Percentiles rank a stretch among this genome's conserved stretches.
These are phyloP conservation scores for Ophthalmolycus amberensis DNA, from an alignment of 2,113 vertebrate species.

Conservation along the genomic window DNA sequence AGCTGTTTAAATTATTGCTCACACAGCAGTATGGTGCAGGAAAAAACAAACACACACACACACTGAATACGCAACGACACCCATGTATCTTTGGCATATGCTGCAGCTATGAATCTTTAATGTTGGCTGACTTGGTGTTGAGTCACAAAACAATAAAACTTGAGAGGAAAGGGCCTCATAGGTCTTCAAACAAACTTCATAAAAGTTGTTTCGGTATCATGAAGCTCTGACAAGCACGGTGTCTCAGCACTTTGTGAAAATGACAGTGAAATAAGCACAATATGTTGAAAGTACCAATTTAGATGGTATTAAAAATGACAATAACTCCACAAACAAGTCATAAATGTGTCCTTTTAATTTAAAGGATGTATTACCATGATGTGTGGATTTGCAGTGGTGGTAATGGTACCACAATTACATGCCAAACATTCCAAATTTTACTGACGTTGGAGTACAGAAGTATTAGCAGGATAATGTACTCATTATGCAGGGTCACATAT, in stretches of 20 bases:
- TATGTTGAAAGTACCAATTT: not conserved
- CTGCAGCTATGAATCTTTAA: conserved; percentile 28
- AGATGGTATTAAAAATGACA: not conserved
- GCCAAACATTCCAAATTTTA: not conserved
- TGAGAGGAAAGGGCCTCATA: conserved; percentile 2
- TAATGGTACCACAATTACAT: not conserved
- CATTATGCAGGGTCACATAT: not conserved
- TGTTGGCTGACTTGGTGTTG: conserved; percentile 15
- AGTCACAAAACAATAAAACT: conserved; percentile 27
- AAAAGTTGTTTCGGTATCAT: conserved; percentile 8
- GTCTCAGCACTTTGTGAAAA: not conserved
- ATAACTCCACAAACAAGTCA: not conserved
- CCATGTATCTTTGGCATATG: conserved; percentile 26
- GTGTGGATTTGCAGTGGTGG: not conserved
- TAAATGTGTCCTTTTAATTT: not conserved
- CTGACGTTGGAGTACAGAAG: not conserved
- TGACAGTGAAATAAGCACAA: not conserved
- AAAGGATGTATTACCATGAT: not conserved
- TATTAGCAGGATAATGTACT: not conserved
- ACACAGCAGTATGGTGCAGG: conserved; percentile 12
- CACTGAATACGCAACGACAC: conserved; percentile 13
- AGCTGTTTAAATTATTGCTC: conserved; percentile 40
- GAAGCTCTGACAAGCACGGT: not conserved
- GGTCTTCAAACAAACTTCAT: conserved; percentile 8
- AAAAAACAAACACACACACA: conserved; percentile 3